Base-by-base conservation (phyloP, 2,113 vertebrate species). In the Halcyon senegalensis region DNA sequence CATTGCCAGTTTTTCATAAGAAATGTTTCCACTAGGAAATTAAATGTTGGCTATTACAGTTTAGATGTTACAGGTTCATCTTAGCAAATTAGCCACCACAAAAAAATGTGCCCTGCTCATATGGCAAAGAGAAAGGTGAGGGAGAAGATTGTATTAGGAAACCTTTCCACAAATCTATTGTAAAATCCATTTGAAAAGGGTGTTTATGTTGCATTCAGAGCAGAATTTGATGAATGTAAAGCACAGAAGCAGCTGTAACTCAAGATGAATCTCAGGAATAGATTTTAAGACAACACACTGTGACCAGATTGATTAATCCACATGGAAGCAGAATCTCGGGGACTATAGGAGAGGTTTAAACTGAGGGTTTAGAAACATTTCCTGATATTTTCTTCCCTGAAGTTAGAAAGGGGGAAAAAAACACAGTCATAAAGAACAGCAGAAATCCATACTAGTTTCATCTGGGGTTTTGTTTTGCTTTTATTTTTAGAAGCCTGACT, bases 401-500 rank as follows among this genome's bases (percentile, higher is more conserved):
- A 56, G 30, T 59, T 67, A 78, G 41, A 82, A 80, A 48, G 13
- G 4, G 12, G 16, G 1, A 44, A 44, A 81, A 76, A 8, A 2
- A 0, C 21, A 67, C 33, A 75, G 43, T 13, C 33, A 62, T 16
- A 68, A 77, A 56, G 33, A 48, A 72, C 35, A 84, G 33, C 19
- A 81, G 63, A 80, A 94, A 87, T 51, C 18, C 14, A 77, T 19
- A 23, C 1, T 64, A 25, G 24, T 67, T 94, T 83, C 44, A 77
- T 88, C 17, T 6, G 37, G 81, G 33, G 35, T 46, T 87, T 89
- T 81, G 43, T 68, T 94, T 84, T 89, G 25, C 30, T 77, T 77
- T 81, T 91, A 81, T 91, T 92, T 95, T 94, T 75, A 92, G 83
- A 93, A 89, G 35, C n/a, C 51, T 92, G 73, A 87, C 66, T 0